phyloP scores from a whole-genome alignment of 1,140 invertebrate genomes.

The Aethina tumida region DNA sequence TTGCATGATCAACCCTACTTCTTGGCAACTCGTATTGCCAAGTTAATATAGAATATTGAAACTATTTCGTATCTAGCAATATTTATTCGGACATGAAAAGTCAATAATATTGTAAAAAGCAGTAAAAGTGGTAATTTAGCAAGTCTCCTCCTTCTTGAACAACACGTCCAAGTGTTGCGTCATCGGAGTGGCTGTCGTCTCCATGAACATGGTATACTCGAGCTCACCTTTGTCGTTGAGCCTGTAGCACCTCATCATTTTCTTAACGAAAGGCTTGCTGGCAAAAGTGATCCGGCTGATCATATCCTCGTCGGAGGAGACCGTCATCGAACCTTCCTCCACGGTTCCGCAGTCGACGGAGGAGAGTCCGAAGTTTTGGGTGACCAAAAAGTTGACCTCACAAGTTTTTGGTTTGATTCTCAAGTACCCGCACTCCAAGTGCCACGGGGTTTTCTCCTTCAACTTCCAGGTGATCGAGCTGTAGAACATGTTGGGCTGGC shows the following conservation, averaged over 20 bases:
- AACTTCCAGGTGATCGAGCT: conserved; percentile 44
- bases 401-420: conserved; percentile 48
- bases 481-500: conserved; percentile 54
- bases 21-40: no score
- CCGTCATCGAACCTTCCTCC: conserved; percentile 10
- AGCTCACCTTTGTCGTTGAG: not conserved
- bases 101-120: no score
- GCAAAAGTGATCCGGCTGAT: conserved; percentile 1
- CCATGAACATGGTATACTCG: not conserved
- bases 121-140: no score
- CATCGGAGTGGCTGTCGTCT: not conserved
- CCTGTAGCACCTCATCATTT: not conserved
- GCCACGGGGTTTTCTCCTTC: conserved; percentile 47
- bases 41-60: no score
- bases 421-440: conserved; percentile 55
- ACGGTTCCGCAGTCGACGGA: conserved; percentile 46
- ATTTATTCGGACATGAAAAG: no score
- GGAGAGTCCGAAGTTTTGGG: conserved; percentile 53
- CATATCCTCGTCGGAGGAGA: not conserved
- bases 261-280: not conserved
- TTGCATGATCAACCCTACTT: no score
- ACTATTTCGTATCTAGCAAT: no score
- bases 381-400: conserved; percentile 43
- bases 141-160: no score
- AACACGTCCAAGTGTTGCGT: not conserved